Evolutionary conservation across 2,113 vertebrate genomes (phyloP), one percentile per base, ranked within the genome.

Genomic region (Ophiodon elongatus): DNA sequence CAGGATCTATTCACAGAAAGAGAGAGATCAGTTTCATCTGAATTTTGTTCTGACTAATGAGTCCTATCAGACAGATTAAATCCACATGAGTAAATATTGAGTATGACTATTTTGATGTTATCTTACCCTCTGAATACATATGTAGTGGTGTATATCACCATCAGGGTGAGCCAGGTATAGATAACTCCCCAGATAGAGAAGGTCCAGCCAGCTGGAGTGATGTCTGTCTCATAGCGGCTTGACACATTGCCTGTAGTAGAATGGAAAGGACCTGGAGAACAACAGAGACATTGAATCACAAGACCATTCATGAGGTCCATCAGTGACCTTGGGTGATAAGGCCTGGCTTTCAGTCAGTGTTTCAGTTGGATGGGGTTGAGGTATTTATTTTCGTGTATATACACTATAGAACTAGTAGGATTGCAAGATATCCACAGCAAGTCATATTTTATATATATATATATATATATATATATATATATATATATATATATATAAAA

Each of bases 101-200:
- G 7, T 41, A 7, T 0, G 19, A n/a, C 10, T 43, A 25, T 25
- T 56, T 2, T 47, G 8, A 52, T 35, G 39, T 29, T 14, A 45
- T 14, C 72, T 71, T 88, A 96, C 95, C 95, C 90, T 93, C 94
- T 92, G 82, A 91, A 96, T 1, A 92, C 80, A 31, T 83, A 95
- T 27, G 85, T 78, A 4, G 92, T 88, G 73, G 91, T 35, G 87
- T 96, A 96, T 31, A 95, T 6, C 62, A 94, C 88, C 91, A 94
- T 94, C 11, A 94, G 76, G 29, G 90, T 78, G 47, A 96, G 92
- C 95, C 95, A 96, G 15, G 90, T 89, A 14, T 96, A 96, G 72
- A 96, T 95, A 2, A 96, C 57, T 0, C 94, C 94, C 95, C 95
- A 96, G 85, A 96, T 95, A 8, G 94, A 94, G 91, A 96, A 96